Evolutionary conservation across 2,888 invertebrate species (phyloP).

Genomic region (Leptopterna dolabrata): DNA sequence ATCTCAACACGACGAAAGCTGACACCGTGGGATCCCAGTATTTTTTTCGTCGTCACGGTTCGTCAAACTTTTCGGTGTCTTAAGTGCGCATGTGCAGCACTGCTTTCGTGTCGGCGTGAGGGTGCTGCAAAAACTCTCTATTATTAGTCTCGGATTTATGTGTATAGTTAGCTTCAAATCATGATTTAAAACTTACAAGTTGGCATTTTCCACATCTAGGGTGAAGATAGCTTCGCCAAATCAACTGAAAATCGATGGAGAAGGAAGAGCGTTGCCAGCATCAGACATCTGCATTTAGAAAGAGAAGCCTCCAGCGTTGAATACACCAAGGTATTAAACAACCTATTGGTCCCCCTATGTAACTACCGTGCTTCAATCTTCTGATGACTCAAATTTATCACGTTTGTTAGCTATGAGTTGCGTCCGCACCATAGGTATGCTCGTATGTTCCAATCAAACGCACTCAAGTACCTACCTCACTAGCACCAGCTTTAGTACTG

Average conservation of each 20-base stretch:
- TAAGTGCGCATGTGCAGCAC: too few relatives aligned
- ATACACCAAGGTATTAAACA: slow-evolving; percentile 57
- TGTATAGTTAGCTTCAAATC: too few relatives aligned
- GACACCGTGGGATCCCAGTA: too few relatives aligned
- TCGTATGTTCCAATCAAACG: not conserved
- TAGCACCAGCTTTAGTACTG: too few relatives aligned
- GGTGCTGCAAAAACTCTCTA: too few relatives aligned
- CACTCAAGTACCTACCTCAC: not conserved
- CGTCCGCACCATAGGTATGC: not conserved
- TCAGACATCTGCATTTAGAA: slow-evolving; percentile 52
- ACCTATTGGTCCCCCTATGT: not conserved
- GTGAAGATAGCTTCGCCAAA: slow-evolving; percentile 33
- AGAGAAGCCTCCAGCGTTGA: slow-evolving; percentile 55
- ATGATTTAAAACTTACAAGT: too few relatives aligned
- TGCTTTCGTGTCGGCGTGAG: too few relatives aligned
- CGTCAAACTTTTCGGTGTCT: too few relatives aligned
- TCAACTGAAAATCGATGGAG: slow-evolving; percentile 49
- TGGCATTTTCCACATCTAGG: slow-evolving; percentile 17
- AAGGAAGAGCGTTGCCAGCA: slow-evolving; percentile 51
- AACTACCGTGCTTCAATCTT: not conserved
- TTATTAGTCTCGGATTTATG: not conserved
- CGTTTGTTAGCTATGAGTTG: not conserved
- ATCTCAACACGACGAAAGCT: too few relatives aligned
- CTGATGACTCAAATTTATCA: not conserved
- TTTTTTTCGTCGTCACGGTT: too few relatives aligned